Evolutionary conservation across 2,797 vertebrate genomes (phyloP), one percentile per base, ranked within the genome.

Genomic region (Myotis daubentonii): DNA sequence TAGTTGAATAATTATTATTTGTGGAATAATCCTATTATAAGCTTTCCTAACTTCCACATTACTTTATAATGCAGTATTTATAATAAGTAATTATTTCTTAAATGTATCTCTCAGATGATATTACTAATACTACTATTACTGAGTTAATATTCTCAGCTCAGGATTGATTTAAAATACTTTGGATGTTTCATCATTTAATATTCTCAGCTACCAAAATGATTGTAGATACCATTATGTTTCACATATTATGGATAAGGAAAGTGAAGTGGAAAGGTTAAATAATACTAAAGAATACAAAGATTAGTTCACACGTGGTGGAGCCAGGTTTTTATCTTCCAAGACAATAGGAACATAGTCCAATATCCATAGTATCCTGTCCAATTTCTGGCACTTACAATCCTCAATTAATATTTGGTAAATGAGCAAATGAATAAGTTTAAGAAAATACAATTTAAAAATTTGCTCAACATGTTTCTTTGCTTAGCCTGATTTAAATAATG

Each of bases 371-470:
- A 3, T 68, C 11, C 74, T 60, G 2, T 60, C 13, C 22, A 55
- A 22, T 23, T 13, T 36, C 17, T 89, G 19, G 1, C 22, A 15
- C 1, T 68, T 65, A 47, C 6, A 5, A 33, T 47, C 13, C 25
- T 91, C n/a, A 74, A 17, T 19, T 82, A 86, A 30, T 87, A 94
- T 70, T 79, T 74, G 16, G 23, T n/a, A 75, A 93, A 20, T 38
- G 53, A 89, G 66, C 22, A 71, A 66, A 74, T 16, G 19, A 93
- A 38, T 71, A 20, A 62, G 2, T 33, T 62, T 87, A 55, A 71
- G 65, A 72, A 71, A 75, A 51, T 15, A 91, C 22, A 71, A 57
- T 9, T 57, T 82, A 70, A 47, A 57, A 2, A 44, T 81, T 86
- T 72, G 23, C 1, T 38, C 2, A 33, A 41, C 11, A 23, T 51